Evolutionary conservation across 2,113 vertebrate species (phyloP).

Genomic region (Austrofundulus limnaeus): DNA sequence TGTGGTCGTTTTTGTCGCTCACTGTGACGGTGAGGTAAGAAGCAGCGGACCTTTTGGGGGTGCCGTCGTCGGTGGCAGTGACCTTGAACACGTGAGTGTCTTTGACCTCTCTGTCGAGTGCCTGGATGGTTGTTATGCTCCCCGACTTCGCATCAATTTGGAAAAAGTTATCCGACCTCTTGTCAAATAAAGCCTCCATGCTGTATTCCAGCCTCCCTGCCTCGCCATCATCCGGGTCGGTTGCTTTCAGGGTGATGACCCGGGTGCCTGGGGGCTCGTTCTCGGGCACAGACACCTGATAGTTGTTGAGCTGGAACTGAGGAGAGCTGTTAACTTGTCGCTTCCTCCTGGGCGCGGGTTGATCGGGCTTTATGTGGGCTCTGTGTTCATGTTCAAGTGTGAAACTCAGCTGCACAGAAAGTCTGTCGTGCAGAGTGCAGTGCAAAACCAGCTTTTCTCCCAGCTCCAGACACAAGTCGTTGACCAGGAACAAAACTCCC

Average conservation of each 20-base stretch:
- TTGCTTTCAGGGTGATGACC: conserved; percentile 89
- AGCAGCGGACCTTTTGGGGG: conserved; percentile 80
- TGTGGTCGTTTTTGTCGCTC: conserved; percentile 93
- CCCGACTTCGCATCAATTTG: conserved; percentile 85
- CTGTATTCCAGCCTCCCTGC: conserved; percentile 88
- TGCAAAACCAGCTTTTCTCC: conserved; percentile 43
- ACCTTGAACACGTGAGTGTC: conserved; percentile 94
- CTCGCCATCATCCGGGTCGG: conserved; percentile 88
- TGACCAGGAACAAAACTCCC: conserved; percentile 58
- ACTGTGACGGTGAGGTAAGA: conserved; percentile 91
- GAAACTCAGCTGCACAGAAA: conserved; percentile 63
- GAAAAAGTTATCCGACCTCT: conserved; percentile 90
- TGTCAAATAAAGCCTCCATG: conserved; percentile 92
- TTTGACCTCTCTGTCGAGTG: conserved; percentile 92
- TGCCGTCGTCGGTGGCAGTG: conserved; percentile 84
- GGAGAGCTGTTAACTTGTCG: conserved; percentile 82
- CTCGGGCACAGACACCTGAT: conserved; percentile 92
- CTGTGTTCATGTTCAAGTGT: conserved; percentile 29
- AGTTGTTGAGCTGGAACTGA: conserved; percentile 90
- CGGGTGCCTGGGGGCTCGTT: conserved; percentile 87
- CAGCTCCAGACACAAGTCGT: conserved; percentile 55
- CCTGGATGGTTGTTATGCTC: conserved; percentile 82
- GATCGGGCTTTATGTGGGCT: conserved; percentile 17
- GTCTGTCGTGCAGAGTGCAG: conserved; percentile 51
- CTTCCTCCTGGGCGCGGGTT: conserved; percentile 61